Evolutionary conservation across 2,113 vertebrate genomes (phyloP).

Genomic region (Clarias batrachus): DNA sequence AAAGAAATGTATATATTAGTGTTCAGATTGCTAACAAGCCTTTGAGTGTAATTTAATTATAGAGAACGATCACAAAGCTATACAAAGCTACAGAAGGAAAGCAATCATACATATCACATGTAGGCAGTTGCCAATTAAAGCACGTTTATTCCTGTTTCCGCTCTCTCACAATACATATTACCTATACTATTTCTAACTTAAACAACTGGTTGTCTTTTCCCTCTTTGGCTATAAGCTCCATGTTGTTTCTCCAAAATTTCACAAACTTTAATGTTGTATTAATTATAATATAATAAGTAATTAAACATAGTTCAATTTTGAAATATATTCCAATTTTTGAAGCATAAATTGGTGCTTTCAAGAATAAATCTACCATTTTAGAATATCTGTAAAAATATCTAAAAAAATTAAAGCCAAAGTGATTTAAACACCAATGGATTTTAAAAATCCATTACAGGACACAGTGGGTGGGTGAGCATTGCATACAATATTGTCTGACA

Average conservation of each 20-base stretch:
- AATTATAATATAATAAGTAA: neutral
- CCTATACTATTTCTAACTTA: neutral
- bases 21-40: neutral
- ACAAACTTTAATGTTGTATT: neutral
- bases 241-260: neutral
- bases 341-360: neutral
- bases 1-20: neutral
- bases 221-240: neutral
- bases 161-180: neutral
- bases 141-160: neutral
- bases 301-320: neutral
- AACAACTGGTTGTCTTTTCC: neutral
- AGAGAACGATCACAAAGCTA: neutral
- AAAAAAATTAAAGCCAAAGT: slow-evolving; percentile 19
- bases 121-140: neutral
- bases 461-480: neutral
- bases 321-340: neutral
- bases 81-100: neutral
- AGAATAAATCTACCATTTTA: neutral
- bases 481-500: slow-evolving; percentile 31
- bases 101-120: neutral
- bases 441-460: slow-evolving; percentile 38
- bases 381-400: neutral
- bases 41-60: slow-evolving; percentile 4
- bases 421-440: slow-evolving; percentile 27